Evolutionary conservation across 2,888 invertebrate genomes (phyloP), one percentile per base, ranked within the genome.

Genomic region (Agonopterix arenella): DNA sequence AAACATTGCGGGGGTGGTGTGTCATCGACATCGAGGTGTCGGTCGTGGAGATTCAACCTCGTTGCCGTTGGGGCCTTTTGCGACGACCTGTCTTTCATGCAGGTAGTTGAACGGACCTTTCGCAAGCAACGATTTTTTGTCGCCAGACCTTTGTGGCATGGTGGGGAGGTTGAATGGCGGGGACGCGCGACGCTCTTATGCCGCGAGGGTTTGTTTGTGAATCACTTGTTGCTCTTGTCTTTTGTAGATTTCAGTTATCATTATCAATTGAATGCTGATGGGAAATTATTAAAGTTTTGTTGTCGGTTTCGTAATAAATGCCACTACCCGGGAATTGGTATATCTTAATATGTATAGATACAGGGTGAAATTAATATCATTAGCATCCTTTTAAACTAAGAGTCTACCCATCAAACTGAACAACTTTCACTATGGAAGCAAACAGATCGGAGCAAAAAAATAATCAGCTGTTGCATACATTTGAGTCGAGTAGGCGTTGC

Each of bases 71-170:
- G 60, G 64, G 60, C 60, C 65, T 69, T 68, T 64, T 66, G 61
- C 58, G 56, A 54, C 61, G 65, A 66, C 57, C 60, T 60, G 62
- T 66, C 66, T 73, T 65, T 70, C 59, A 68, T 67, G 77, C 84
- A 86, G 86, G 86, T 86, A 86, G 84, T 70, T 70, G 62, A 64
- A 42, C 48, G 45, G 11, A n/a, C n/a, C n/a, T 40, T 40, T 40
- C 42, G 76, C 67, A 66, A 70, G 65, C 59, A 56, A 60, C 61
- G 55, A 57, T 54, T 28, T 84, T 84, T 84, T 82, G 68, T 68
- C 58, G 59, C 48, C 54, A 62, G 55, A 70, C 74, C 75, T 78
- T 78, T 76, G 56, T 50, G 46, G 54, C 48, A n/a, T 41, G 44
- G 53, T 49, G 49, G 60, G 63, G 63, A 61, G 55, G 57, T 60